Base-by-base conservation (phyloP, 1,140 invertebrate species). In the Gryon sp. region DNA sequence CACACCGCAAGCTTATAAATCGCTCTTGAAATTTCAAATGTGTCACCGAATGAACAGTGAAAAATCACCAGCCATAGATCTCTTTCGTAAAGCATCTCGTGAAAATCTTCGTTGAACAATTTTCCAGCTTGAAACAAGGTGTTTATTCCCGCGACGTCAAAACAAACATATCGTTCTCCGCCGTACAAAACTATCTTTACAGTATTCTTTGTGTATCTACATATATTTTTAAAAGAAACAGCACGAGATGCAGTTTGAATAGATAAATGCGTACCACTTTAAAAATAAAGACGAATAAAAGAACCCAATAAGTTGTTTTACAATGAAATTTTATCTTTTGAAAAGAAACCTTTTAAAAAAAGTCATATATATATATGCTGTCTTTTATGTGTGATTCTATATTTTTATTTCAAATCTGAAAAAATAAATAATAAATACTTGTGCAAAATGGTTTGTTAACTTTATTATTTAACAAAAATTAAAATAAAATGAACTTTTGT, bases 91-190 rank as follows among this genome's bases (percentile, higher is more conserved):
- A 38, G 8, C 12, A 45, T 36, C 24, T 46, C 16, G 16, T 28
- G 52, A 20, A 55, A 68, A 40, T 48, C 30, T 46, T 40, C 40
- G 14, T 32, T 12, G n/a, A 40, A 22, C 11, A 24, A 57, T 68
- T 57, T 66, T 43, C 26, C 11, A 36, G 34, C 12, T 40, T 8
- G 12, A 26, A 46, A 62, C 30, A 11, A 11, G 20, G 0, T 40
- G 4, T 9, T 28, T 7, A 46, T 62, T 62, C 19, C 30, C 12
- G 4, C 7, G 0, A 28, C 7, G 41, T 68, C 63, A 68, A 46
- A 57, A 57, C 22, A 68, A 57, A 68, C 43, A 57, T 30, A 19
- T n/a, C n/a, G n/a, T 68, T 57, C 40, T 8, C 22, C 41, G 2
- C n/a, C 7, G 26, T 9, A 28, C 6, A 28, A 28, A n/a, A 28